Base-by-base conservation (phyloP, 2,888 invertebrate species). In the Drosophila mercatorum region DNA sequence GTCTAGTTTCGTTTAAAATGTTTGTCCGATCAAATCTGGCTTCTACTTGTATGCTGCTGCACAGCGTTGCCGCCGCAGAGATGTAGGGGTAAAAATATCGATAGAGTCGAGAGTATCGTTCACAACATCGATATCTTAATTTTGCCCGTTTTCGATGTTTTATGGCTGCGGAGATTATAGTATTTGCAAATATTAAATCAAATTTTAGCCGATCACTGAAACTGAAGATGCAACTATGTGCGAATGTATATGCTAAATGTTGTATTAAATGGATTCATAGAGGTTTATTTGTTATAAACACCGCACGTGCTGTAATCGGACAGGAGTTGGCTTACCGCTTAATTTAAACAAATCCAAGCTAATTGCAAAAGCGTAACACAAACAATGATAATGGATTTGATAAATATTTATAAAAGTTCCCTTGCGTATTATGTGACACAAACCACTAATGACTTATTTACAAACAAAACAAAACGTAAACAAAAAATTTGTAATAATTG, bases 1-100 rank as follows among this genome's bases (percentile, higher is more conserved):
- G 40, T 58, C 36, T 46, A 43, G 3, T 63, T 52, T 63, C 53
- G 59, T 66, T 59, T 59, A n/a, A 72, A 72, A 68, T 57, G 59
- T 68, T 69, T 40, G 62, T 78, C 74, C 68, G 70, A 74, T 78
- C 67, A 78, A 78, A 78, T 78, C 78, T 74, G 74, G 77, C 77
- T 78, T 78, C 78, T 78, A 46, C 44, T 72, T 68, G 47, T 58
- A 57, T 49, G 49, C 31, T 65, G 72, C 72, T 61, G 72, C 76
- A 68, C 77, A 78, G 78, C 77, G 67, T 78, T 78, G 70, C 78
- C 78, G 78, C 67, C 61, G 52, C 77, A 78, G 77, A 67, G 77
- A 67, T 78, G 77, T 70, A 68, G 68, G 67, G 74, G 78, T 63
- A 78, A 59, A 75, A 44, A 57, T 78, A 78, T 78, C 77, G 77